These are phyloP conservation scores for Echinops telfairi DNA, from an alignment of 2,113 vertebrate genomes.

Conservation along the genomic window DNA sequence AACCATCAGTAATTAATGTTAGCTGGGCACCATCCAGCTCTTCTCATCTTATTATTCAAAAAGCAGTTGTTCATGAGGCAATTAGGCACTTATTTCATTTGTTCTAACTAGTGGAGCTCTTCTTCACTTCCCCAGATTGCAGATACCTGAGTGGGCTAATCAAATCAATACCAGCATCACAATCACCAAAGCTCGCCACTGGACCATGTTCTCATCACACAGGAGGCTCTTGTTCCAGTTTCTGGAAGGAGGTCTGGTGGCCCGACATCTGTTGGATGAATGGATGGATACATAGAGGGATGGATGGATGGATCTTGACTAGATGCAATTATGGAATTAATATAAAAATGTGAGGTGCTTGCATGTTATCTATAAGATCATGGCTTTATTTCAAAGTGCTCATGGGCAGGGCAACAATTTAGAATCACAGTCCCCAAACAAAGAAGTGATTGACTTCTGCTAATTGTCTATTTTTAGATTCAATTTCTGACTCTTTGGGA, in stretches of 20 bases:
- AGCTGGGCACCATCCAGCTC: background rate
- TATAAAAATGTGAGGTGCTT: background rate
- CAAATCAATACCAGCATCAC: background rate
- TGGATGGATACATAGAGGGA: background rate
- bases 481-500: background rate
- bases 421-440: accelerated
- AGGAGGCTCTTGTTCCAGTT: background rate
- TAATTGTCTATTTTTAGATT: too few species aligned
- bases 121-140: background rate
- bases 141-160: background rate
- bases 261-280: background rate
- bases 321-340: background rate
- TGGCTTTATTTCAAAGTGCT: background rate
- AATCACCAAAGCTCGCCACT: background rate
- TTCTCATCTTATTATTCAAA: background rate
- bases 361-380: background rate
- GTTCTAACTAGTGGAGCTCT: background rate
- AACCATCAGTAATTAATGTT: background rate
- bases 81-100: background rate
- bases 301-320: background rate
- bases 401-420: accelerated
- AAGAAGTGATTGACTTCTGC: background rate
- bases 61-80: background rate
- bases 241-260: background rate
- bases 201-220: accelerated